Percentiles rank a stretch among this genome's conserved stretches.
phyloP scores from a whole-genome alignment of 2,113 vertebrate genomes.

The Ptilorrhoa leucosticta region DNA sequence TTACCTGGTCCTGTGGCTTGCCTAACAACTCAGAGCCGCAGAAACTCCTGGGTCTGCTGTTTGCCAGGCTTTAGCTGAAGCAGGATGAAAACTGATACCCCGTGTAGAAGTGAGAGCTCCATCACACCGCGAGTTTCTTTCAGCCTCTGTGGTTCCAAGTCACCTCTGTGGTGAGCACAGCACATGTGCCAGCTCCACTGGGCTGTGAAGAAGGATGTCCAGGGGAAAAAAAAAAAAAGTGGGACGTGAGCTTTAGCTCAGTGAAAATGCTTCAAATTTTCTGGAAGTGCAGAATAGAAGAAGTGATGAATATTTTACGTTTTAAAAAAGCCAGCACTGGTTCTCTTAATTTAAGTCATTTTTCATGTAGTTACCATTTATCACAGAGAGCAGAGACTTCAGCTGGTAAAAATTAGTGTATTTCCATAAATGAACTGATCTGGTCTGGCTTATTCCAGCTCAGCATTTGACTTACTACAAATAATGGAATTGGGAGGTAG shows the following conservation, averaged over 20 bases:
- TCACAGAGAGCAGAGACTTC: background rate
- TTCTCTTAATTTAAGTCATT: constrained; percentile 20
- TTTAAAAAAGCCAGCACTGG: background rate
- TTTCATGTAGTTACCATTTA: constrained; percentile 23
- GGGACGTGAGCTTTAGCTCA: background rate
- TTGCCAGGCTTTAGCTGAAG: background rate
- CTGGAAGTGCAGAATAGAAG: background rate
- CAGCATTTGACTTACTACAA: background rate
- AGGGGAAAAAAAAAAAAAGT: background rate
- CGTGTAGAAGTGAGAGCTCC: background rate
- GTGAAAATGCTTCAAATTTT: background rate
- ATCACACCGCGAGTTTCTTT: rapidly evolving
- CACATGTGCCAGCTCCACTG: background rate
- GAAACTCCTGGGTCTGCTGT: background rate
- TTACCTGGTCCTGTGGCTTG: background rate
- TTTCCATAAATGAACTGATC: background rate
- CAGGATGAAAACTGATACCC: background rate
- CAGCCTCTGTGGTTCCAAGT: background rate
- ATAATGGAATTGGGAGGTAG: constrained; percentile 6
- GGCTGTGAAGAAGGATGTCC: background rate
- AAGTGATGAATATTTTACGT: constrained; percentile 1
- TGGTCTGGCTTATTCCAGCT: constrained; percentile 16
- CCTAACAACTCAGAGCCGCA: background rate
- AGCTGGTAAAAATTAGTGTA: constrained; percentile 35
- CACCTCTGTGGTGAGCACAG: background rate